Evolutionary conservation across 2,797 vertebrate species (phyloP), one percentile per base, ranked within the genome.

Genomic region (Adelosebastes latens): DNA sequence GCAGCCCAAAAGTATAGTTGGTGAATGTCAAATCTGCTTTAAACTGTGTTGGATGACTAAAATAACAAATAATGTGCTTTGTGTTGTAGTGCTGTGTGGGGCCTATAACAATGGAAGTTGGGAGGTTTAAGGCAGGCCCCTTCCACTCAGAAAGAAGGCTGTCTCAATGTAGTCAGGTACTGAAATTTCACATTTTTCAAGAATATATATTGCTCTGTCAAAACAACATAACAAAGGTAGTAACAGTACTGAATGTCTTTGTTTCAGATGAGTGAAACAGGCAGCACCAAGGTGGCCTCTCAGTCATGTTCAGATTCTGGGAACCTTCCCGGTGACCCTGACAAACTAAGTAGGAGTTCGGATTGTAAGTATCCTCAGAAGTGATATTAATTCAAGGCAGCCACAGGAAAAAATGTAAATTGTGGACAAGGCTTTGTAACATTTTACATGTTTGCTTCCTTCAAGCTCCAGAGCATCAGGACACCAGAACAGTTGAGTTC

Each of bases 71-170:
- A 52, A 52, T n/a, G 11, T 77, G 5, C 29, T 13, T 79, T 72
- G 56, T 81, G 60, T 89, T 86, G 39, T 69, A 99, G 99, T 98
- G 97, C 93, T 98, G 97, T 58, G 92, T 97, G 87, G 98, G 99
- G 80, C 95, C 97, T 0, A 97, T 99, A 64, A 96, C 93, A 77
- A 92, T 99, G 93, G 97, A 99, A 82, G 96, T 99, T 2, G 98
- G 97, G 87, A 94, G 99, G 93, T 97, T 99, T 87, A 99, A 99
- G 92, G 94, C 98, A 0, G 97, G 97, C 0, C 96, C 98, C 0
- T 99, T 99, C 90, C 98, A 98, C 90, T 98, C 98, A 0, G 98
- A 98, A 88, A 96, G 98, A 77, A 95, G 98, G 63, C 93, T 97
- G 66, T 99, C 98, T 62, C 96, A 97, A 71, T 94, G 96, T 85